Percentiles rank a stretch among this genome's conserved stretches.
Evolutionary conservation across 2,888 invertebrate genomes (phyloP).

Genomic region (Aphodius sticticus): DNA sequence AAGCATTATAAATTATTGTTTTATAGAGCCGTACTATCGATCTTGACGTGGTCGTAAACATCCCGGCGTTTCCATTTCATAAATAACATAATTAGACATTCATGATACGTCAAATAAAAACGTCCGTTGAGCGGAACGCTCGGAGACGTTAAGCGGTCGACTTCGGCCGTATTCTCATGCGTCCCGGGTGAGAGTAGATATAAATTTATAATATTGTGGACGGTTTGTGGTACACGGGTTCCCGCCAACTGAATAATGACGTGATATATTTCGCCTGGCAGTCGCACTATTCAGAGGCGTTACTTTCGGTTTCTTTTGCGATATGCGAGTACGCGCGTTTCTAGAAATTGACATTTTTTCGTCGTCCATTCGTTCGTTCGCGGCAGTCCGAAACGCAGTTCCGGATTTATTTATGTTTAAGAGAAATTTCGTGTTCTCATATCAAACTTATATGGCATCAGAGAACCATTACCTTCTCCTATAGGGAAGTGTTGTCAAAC

Average conservation of each 20-base stretch:
- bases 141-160: background rate
- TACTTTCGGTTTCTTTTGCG: slow-evolving; percentile 6
- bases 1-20: background rate
- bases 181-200: background rate
- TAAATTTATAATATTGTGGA: background rate
- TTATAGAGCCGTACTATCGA: background rate
- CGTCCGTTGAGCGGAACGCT: background rate
- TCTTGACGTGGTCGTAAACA: slow-evolving; percentile 4
- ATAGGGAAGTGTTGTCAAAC: background rate
- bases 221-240: background rate
- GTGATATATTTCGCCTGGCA: background rate
- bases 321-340: background rate
- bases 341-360: slow-evolving; percentile 4
- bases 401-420: background rate
- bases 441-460: slow-evolving; percentile 4
- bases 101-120: slow-evolving; percentile 4
- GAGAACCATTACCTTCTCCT: background rate
- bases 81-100: slow-evolving; percentile 4
- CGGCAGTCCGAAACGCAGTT: background rate
- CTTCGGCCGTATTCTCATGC: background rate
- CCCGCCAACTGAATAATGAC: slow-evolving; percentile 4
- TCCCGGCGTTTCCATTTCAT: slow-evolving; percentile 4
- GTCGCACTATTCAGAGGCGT: slow-evolving; percentile 14
- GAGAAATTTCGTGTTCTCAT: background rate
- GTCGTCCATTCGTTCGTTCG: background rate